Evolutionary conservation across 64 coral and sea anemone species (phyloP).

Genomic region (Actinia equina): DNA sequence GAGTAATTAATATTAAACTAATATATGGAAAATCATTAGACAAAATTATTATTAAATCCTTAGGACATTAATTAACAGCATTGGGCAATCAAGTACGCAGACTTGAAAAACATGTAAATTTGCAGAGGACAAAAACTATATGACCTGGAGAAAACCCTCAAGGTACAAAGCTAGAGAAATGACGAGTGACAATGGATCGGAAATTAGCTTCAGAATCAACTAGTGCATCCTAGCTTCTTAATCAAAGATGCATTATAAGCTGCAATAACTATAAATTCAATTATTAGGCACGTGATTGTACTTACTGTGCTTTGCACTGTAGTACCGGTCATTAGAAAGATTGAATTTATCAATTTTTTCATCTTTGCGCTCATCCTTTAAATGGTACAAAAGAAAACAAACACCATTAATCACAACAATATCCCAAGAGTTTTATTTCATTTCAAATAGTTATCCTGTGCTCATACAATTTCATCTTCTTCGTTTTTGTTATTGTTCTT

Average conservation of each 20-base stretch:
- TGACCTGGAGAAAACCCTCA: too few relatives aligned
- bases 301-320: constrained; percentile 94
- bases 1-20: not conserved
- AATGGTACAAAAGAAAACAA: not conserved
- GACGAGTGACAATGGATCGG: too few relatives aligned
- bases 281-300: not conserved
- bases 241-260: too few relatives aligned
- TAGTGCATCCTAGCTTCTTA: too few relatives aligned
- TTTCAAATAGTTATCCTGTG: not conserved
- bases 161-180: too few relatives aligned
- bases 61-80: not conserved
- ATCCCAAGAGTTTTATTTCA: not conserved
- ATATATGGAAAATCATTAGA: not conserved
- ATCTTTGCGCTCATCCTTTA: constrained; percentile 17
- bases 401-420: not conserved
- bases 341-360: constrained; percentile 86
- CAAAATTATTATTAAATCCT: not conserved
- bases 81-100: too few relatives aligned
- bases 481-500: constrained; percentile 88
- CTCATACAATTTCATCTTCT: constrained; percentile 64
- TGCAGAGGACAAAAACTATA: too few relatives aligned
- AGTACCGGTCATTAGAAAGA: constrained; percentile 91
- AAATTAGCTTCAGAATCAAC: too few relatives aligned
- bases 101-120: too few relatives aligned
- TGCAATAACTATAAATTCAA: not conserved